phyloP scores from a whole-genome alignment of 2,113 vertebrate genomes.

The Chaetops frenatus region DNA sequence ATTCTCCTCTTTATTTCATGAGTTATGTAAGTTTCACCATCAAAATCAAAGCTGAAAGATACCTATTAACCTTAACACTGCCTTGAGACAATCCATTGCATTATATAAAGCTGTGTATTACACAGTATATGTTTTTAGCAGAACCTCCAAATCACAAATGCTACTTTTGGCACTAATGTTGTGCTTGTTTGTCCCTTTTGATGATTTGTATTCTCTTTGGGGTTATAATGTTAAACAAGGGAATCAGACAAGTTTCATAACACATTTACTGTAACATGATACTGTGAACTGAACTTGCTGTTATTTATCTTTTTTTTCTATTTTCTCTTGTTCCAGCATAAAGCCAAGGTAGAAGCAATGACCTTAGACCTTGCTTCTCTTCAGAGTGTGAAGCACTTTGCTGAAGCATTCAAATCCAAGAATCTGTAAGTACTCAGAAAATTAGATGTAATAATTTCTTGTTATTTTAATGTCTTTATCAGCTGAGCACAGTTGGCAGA shows the following conservation, averaged over 20 bases:
- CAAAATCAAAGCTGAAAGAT: neutral
- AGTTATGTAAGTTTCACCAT: neutral
- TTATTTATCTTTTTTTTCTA: slow-evolving; percentile 67
- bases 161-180: slow-evolving; percentile 61
- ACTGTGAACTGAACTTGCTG: slow-evolving; percentile 59
- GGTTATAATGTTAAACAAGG: slow-evolving; percentile 71
- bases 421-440: slow-evolving; percentile 85
- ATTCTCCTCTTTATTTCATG: neutral
- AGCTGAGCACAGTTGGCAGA: slow-evolving; percentile 41
- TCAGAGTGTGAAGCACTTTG: slow-evolving; percentile 85
- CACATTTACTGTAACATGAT: slow-evolving; percentile 66
- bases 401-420: slow-evolving; percentile 89
- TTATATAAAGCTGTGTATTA: neutral
- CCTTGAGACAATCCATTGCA: neutral
- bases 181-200: slow-evolving; percentile 15
- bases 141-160: slow-evolving; percentile 22
- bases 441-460: slow-evolving; percentile 27
- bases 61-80: neutral
- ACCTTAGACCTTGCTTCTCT: slow-evolving; percentile 89
- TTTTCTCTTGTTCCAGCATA: slow-evolving; percentile 82
- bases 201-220: slow-evolving; percentile 68
- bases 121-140: neutral
- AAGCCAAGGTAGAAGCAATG: slow-evolving; percentile 94
- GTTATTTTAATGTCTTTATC: slow-evolving; percentile 65
- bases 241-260: slow-evolving; percentile 66